These are phyloP conservation scores for Bombus haemorrhoidalis DNA, from an alignment of 1,140 invertebrate genomes.

Conservation along the genomic window DNA sequence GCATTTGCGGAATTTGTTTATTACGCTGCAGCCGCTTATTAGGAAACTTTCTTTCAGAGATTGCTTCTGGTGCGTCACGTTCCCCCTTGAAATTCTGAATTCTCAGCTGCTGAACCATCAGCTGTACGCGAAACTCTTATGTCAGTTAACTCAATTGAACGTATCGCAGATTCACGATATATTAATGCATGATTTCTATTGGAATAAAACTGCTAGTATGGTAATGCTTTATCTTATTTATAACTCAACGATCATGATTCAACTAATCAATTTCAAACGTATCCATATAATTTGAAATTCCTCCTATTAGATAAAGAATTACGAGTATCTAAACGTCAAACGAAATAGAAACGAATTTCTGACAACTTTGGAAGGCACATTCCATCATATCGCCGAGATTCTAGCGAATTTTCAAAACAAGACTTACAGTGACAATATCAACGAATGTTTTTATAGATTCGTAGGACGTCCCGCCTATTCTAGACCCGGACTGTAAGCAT, in stretches of 20 bases:
- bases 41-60: conserved; percentile 58
- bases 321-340: conserved; percentile 66
- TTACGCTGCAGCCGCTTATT: neutral
- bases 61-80: conserved; percentile 73
- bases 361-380: conserved; percentile 60
- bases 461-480: conserved; percentile 64
- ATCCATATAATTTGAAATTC: neutral
- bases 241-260: no score
- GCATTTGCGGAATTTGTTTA: neutral
- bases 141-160: conserved; percentile 68
- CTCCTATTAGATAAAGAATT: conserved; percentile 67
- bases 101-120: conserved; percentile 72
- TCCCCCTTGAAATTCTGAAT: conserved; percentile 75
- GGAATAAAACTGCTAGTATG: conserved; percentile 77
- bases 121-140: conserved; percentile 71
- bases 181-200: conserved; percentile 71
- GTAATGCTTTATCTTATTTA: conserved; percentile 37
- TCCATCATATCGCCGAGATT: conserved; percentile 73
- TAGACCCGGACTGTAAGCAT: conserved; percentile 72
- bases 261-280: no score
- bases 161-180: conserved; percentile 66
- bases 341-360: conserved; percentile 67
- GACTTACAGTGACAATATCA: conserved; percentile 57
- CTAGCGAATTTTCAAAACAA: conserved; percentile 72
- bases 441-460: conserved; percentile 68